Base-by-base conservation (phyloP, 2,113 vertebrate species). In the Syngnathus floridae region DNA sequence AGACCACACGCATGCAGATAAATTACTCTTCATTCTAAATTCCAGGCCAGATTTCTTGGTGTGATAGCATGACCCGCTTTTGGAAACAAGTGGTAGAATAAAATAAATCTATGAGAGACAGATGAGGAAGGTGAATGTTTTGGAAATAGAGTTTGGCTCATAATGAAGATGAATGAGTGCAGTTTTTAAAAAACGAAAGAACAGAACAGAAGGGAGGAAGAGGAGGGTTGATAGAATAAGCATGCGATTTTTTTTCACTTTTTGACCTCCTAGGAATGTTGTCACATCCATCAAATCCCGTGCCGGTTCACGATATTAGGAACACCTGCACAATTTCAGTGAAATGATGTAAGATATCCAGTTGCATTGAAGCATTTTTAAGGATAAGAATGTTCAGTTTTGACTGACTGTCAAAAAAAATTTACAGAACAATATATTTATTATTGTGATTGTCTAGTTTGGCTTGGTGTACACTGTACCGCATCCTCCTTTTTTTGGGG, bases 111-210 rank as follows among this genome's bases (percentile, higher is more conserved):
- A 73, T 67, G 40, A 68, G 70, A 77, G 73, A 80, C 58, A 59
- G 71, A 79, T 72, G 70, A 71, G 66, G 58, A 43, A 41, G 38
- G 37, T 45, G 45, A 62, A 69, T 46, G 17, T 66, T 67, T 21
- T 21, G 62, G 65, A 77, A 75, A 75, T 73, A 57, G 61, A 0
- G 1, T 68, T 77, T 76, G 51, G 65, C 57, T 71, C 74, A 46
- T 67, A 77, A 85, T 82, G 67, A 83, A 85, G 78, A 85, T 54
- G 62, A 78, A 79, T 66, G 71, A 66, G 40, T 8, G 11, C 22
- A 57, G 51, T 58, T 76, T 57, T 57, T 35, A 7, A 40, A 37
- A 10, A 61, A 61, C 12, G 22, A 4, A 41, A 21, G 36, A 60
- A 12, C 19, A 60, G 13, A 67, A 68, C 45, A 65, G 54, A 31